Conservation (phyloP, 1,140 invertebrate species). For the Meloidogyne floridensis region DNA sequence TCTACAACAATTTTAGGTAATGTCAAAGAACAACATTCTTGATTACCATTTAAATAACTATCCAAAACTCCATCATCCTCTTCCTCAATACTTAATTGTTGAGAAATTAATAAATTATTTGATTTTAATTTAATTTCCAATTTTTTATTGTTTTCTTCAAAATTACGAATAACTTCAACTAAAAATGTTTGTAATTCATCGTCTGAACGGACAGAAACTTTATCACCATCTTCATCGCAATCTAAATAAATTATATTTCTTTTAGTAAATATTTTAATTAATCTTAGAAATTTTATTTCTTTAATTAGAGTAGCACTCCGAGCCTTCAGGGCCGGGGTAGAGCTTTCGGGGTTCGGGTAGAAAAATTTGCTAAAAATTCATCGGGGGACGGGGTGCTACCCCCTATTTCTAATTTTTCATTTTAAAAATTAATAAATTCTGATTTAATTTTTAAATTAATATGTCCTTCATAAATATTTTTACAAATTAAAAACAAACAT, state of each 20-base stretch:
- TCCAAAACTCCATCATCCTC: not conserved
- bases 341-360: no score
- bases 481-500: constrained; percentile 26
- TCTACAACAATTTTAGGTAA: not conserved
- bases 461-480: not conserved
- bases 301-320: not conserved
- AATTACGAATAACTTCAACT: not conserved
- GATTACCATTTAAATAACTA: not conserved
- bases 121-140: constrained; percentile 29
- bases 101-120: constrained; percentile 17
- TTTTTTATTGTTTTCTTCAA: constrained; percentile 20
- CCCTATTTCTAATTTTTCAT: no score
- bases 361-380: no score
- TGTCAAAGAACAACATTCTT: not conserved
- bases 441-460: no score
- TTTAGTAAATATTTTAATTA: constrained; percentile 29
- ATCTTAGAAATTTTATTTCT: not conserved
- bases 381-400: no score
- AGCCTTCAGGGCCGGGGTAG: no score
- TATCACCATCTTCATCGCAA: constrained; percentile 57
- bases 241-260: constrained; percentile 31
- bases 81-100: constrained; percentile 10
- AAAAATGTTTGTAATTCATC: constrained; percentile 51
- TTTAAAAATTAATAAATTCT: no score
- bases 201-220: constrained; percentile 53